Base-by-base conservation (phyloP, 2,888 invertebrate species). In the Caenorhabditis drosophilae region DNA sequence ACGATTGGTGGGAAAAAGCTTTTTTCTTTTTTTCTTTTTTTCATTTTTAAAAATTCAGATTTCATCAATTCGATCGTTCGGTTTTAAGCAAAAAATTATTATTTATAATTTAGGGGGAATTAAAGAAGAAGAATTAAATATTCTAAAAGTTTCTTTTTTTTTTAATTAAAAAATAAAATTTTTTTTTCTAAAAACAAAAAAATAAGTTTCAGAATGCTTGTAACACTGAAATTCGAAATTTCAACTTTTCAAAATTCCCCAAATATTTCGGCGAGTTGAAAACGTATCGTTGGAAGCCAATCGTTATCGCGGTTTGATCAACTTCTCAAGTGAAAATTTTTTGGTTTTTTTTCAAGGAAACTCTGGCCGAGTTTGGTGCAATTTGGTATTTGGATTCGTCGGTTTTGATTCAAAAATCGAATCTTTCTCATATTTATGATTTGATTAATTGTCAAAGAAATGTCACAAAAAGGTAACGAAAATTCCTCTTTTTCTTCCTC, bases 311-410 rank as follows among this genome's bases (percentile, higher is more conserved):
- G 3, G n/a, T n/a, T n/a, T n/a, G n/a, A n/a, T n/a, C n/a, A n/a
- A n/a, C n/a, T n/a, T n/a, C n/a, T n/a, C n/a, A n/a, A n/a, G n/a
- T n/a, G n/a, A n/a, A n/a, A n/a, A n/a, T n/a, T n/a, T n/a, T n/a
- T n/a, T n/a, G n/a, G n/a, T n/a, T n/a, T n/a, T n/a, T n/a, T n/a
- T n/a, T n/a, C n/a, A n/a, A n/a, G n/a, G 77, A 80, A 40, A 81
- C 82, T 0, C 55, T 84, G 4, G 70, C 77, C 1, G 80, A 81
- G 54, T 84, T 78, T 53, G 82, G 82, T 15, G 78, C 82, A 49
- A 77, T 84, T 20, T 78, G 81, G 50, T 84, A 84, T 75, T 63
- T 84, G 34, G 83, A 84, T 50, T 72, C 82, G 6, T 76, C 77
- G 15, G 71, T 80, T 1, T 63, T 76, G n/a, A 54, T 83, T 2